Conservation (phyloP, 2,888 invertebrate species). For the Polymixis flavicincta region DNA sequence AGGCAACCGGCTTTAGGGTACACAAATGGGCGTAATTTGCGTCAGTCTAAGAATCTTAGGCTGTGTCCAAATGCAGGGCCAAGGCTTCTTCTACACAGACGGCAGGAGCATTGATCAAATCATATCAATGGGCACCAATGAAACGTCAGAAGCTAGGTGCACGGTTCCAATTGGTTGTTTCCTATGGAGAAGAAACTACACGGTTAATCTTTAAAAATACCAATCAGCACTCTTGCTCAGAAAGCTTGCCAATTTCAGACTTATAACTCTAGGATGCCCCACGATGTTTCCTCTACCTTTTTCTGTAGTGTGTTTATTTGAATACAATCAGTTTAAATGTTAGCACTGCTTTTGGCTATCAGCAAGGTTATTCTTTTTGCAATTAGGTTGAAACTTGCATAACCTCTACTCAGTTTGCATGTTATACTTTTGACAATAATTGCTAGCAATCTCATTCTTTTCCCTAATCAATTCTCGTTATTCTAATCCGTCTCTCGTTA, state of each 20-base stretch:
- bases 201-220: too few species aligned
- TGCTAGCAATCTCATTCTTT: neutral
- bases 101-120: neutral
- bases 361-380: conserved; percentile 19
- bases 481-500: too few species aligned
- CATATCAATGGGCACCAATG: too few species aligned
- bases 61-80: too few species aligned
- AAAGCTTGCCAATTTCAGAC: neutral
- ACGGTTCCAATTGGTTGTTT: too few species aligned
- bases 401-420: neutral
- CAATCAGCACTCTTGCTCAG: too few species aligned
- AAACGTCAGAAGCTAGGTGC: too few species aligned
- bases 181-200: too few species aligned
- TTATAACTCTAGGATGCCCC: neutral
- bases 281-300: neutral
- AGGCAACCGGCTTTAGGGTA: too few species aligned
- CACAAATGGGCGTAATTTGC: too few species aligned
- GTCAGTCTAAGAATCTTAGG: too few species aligned
- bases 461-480: too few species aligned
- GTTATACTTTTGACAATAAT: neutral
- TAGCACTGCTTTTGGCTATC: conserved; percentile 2
- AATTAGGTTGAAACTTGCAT: conserved; percentile 24
- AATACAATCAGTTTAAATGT: conserved; percentile 49
- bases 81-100: neutral
- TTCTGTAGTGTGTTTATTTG: conserved; percentile 16